These are phyloP conservation scores for Zhuqinia jingwanae DNA, from an alignment of 2,888 invertebrate species.

Conservation along the genomic window DNA sequence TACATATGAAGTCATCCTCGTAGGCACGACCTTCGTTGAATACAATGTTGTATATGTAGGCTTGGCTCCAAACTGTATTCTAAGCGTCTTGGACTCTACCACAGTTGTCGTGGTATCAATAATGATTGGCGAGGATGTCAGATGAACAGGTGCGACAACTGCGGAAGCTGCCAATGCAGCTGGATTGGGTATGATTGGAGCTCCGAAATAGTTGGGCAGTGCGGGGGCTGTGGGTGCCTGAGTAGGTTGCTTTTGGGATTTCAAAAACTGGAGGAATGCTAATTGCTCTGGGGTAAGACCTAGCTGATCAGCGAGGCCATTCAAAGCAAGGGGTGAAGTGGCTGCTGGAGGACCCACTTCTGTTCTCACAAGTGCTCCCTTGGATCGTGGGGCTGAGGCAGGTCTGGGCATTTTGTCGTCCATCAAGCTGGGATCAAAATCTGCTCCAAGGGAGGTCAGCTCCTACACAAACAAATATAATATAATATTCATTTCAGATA, in stretches of 20 bases:
- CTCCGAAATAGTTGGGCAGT: conserved; percentile 76
- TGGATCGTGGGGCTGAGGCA: conserved; percentile 44
- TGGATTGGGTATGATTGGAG: conserved; percentile 83
- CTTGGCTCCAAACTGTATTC: conserved; percentile 94
- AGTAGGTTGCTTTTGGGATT: conserved; percentile 82
- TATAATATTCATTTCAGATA: too few relatives aligned
- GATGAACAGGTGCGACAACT: conserved; percentile 82
- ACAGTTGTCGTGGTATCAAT: conserved; percentile 89
- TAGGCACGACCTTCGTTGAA: conserved; percentile 91
- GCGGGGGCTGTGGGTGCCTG: conserved; percentile 62
- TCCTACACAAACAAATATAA: conserved; percentile 82
- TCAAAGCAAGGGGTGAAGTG: conserved; percentile 56
- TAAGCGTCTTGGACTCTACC: conserved; percentile 90
- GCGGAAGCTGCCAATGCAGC: conserved; percentile 84
- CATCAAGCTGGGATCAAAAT: conserved; percentile 86
- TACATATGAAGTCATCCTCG: conserved; percentile 90
- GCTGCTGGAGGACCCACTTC: background rate
- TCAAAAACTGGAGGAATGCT: conserved; percentile 79
- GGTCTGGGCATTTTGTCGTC: conserved; percentile 84
- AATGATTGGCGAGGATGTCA: conserved; percentile 91
- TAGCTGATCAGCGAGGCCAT: conserved; percentile 70
- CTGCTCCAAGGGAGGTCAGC: conserved; percentile 87
- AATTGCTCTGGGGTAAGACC: conserved; percentile 78
- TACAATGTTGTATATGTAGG: conserved; percentile 93
- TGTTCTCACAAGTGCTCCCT: conserved; percentile 45